phyloP scores from a whole-genome alignment of 2,797 vertebrate genomes.

The Pseudomugil tenellus region DNA sequence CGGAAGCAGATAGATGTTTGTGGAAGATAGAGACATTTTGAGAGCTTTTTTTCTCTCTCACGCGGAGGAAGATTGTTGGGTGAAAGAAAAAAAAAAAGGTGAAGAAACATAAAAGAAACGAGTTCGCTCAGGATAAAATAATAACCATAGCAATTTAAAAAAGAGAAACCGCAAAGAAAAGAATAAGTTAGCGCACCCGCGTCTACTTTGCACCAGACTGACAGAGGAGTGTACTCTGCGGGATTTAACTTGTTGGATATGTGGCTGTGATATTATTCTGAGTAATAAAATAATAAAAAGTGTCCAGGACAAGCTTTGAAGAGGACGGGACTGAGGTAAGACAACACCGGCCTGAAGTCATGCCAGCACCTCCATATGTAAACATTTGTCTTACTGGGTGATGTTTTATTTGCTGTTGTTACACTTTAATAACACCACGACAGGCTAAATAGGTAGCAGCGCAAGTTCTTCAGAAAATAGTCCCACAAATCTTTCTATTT shows the following conservation, averaged over 20 bases:
- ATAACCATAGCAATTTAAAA: background rate
- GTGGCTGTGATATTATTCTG: slow-evolving; percentile 9
- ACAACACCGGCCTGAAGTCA: slow-evolving; percentile 7
- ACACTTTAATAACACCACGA: slow-evolving; percentile 3
- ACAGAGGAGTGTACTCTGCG: slow-evolving; percentile 7
- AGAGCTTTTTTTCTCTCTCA: slow-evolving; percentile 13
- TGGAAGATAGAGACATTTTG: slow-evolving; percentile 20
- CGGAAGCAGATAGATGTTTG: slow-evolving; percentile 1
- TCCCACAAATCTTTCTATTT: background rate
- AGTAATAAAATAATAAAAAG: background rate
- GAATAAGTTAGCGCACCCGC: background rate
- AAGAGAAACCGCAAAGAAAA: background rate
- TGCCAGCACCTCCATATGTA: slow-evolving; percentile 13
- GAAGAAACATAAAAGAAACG: slow-evolving; percentile 21
- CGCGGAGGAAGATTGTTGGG: slow-evolving; percentile 21
- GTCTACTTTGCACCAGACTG: background rate
- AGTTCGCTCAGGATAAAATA: slow-evolving; percentile 22
- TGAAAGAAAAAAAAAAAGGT: slow-evolving; percentile 13
- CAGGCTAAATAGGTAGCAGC: background rate
- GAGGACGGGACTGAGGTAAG: slow-evolving; percentile 52
- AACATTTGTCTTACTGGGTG: background rate
- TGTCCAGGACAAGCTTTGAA: slow-evolving; percentile 18
- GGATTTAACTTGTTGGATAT: background rate
- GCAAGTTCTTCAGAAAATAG: background rate
- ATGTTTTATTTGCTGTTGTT: slow-evolving; percentile 6